Conservation (phyloP, 2,797 vertebrate species). For the Sandelia bainsii region DNA sequence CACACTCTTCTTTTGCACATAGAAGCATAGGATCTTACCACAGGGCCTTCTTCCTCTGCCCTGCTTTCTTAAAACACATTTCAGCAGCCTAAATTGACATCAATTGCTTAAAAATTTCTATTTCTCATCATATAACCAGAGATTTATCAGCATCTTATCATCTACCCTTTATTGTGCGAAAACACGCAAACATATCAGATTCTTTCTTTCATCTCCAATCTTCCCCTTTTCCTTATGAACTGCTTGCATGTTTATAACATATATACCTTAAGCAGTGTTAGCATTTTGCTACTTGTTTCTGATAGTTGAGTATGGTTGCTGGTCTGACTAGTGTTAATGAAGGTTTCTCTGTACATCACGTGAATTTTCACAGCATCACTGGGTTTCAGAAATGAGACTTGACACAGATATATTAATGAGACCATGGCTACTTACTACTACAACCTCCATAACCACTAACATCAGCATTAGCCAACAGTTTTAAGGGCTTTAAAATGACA, state of each 20-base stretch:
- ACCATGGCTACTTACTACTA: conserved; percentile 23
- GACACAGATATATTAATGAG: conserved; percentile 24
- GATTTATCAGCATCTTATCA: conserved; percentile 34
- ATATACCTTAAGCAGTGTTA: conserved; percentile 6
- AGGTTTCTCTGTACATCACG: not conserved
- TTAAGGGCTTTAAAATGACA: conserved; percentile 3
- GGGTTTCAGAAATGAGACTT: conserved; percentile 1
- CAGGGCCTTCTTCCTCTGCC: conserved; percentile 7
- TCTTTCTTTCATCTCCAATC: conserved; percentile 19
- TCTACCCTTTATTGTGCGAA: conserved; percentile 31
- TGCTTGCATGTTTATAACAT: conserved; percentile 52
- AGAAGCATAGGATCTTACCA: conserved; percentile 10
- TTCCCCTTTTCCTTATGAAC: conserved; percentile 12
- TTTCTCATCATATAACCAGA: conserved; percentile 15
- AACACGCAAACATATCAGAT: conserved; percentile 22
- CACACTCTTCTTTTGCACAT: conserved; percentile 17
- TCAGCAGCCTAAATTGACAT: conserved; percentile 32
- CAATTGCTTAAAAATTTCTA: conserved; percentile 11
- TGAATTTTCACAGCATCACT: conserved; percentile 27
- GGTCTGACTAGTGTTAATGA: conserved; percentile 15
- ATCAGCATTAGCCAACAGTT: conserved; percentile 17
- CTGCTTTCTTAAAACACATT: conserved; percentile 20
- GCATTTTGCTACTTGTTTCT: not conserved
- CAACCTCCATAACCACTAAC: conserved; percentile 11
- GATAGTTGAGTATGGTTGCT: conserved; percentile 3